Base-by-base conservation (phyloP, 2,113 vertebrate genomes). In the Cynoglossus semilaevis region DNA sequence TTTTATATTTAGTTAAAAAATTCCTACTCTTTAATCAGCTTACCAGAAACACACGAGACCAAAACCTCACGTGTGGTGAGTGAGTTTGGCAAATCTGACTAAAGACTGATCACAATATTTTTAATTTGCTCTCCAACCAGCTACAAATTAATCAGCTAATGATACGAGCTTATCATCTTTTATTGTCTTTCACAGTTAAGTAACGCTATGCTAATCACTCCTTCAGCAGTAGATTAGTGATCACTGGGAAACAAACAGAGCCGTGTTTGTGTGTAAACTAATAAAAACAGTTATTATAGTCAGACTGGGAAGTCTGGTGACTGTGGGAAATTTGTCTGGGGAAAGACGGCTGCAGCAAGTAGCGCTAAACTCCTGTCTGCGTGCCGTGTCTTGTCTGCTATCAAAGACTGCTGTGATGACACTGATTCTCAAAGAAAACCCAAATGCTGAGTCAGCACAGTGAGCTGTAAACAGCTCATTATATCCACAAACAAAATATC, bases 311-410 rank as follows among this genome's bases (percentile, higher is more conserved):
- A 53, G 48, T 63, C 49, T 56, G 41, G 45, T 36, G 49, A 54
- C 54, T 48, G n/a, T 51, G 19, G 38, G 67, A 35, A 72, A 76
- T 61, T 19, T 9, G 41, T 65, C 49, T 53, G 51, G 11, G 29
- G 38, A 61, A 47, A 54, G 56, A 17, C 42, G 9, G 10, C 48
- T 57, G 55, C 45, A 72, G 56, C 62, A 60, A 53, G 70, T 50
- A 58, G 49, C 71, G 42, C 63, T 77, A 75, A 76, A 82, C 63
- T 63, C 57, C 55, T 17, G 62, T 73, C 81, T 69, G 74, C 59
- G 72, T 74, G 80, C 74, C 70, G 49, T 62, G 68, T 79, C 81
- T 86, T 76, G 85, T 76, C 70, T 67, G 51, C 84, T 77, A 79
- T 88, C 77, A 87, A 75, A 76, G 74, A 57, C 19, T 53, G 50